A percentile compares a stretch with the other conserved stretches of the same genome.
These are phyloP conservation scores for Apocrypta bakeri DNA, from an alignment of 1,140 invertebrate genomes.

Conservation along the genomic window DNA sequence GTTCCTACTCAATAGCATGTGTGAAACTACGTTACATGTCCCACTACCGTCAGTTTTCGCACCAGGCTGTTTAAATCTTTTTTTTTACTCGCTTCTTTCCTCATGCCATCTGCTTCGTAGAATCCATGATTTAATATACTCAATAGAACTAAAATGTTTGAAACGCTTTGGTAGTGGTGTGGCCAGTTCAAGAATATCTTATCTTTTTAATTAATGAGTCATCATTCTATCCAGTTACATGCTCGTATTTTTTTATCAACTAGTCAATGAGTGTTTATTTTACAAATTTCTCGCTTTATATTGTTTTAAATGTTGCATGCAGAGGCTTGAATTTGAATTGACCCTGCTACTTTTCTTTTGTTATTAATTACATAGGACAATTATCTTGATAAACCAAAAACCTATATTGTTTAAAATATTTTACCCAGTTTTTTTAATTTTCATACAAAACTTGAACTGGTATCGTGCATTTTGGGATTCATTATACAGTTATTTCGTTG, in stretches of 20 bases:
- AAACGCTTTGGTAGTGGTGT: constrained; percentile 45
- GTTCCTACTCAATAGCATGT: constrained; percentile 76
- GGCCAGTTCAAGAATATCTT: constrained; percentile 52
- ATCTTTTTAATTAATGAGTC: constrained; percentile 13
- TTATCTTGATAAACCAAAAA: background rate
- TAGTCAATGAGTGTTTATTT: background rate
- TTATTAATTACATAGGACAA: background rate
- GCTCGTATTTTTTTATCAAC: constrained; percentile 1
- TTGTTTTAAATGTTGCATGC: constrained; percentile 20
- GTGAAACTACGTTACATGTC: constrained; percentile 74
- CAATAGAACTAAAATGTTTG: constrained; percentile 45
- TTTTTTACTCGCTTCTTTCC: constrained; percentile 63
- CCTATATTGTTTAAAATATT: background rate
- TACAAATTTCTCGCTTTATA: background rate
- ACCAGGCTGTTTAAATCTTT: constrained; percentile 70
- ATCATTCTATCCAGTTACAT: constrained; percentile 7
- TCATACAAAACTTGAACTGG: constrained; percentile 56
- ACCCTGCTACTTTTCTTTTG: constrained; percentile 15
- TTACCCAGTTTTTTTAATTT: constrained; percentile 12
- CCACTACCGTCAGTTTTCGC: constrained; percentile 74
- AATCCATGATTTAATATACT: constrained; percentile 44
- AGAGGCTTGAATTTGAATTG: constrained; percentile 11
- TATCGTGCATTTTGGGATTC: constrained; percentile 54
- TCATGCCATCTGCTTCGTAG: constrained; percentile 57
- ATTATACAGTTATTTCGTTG: constrained; percentile 46